phyloP scores from a whole-genome alignment of 2,888 invertebrate genomes.

The Molanna angustata region DNA sequence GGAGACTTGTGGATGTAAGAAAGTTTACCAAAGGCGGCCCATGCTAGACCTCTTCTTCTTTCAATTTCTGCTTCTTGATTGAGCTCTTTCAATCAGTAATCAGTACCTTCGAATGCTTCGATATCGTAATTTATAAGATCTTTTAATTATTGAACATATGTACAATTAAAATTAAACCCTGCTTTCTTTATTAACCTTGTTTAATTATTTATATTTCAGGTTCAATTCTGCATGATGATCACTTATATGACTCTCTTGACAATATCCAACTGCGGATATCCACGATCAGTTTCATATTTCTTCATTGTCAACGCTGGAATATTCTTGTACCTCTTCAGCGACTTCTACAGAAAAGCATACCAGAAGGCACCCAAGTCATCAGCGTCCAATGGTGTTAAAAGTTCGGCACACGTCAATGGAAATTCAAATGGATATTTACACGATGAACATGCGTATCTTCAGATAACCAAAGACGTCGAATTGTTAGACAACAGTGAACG shows the following conservation, averaged over 20 bases:
- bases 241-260: constrained; percentile 58
- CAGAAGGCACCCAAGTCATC: constrained; percentile 36
- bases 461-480: constrained; percentile 26
- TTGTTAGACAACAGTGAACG: constrained; percentile 17
- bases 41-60: no score
- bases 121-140: no score
- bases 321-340: constrained; percentile 58
- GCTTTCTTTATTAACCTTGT: no score
- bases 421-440: constrained; percentile 7
- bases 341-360: constrained; percentile 59
- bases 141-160: no score
- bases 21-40: no score
- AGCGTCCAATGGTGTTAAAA: neutral
- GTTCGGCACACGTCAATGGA: neutral
- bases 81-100: no score
- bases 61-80: no score
- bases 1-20: no score
- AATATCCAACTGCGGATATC: constrained; percentile 60
- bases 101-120: no score
- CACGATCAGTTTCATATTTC: constrained; percentile 58
- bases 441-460: constrained; percentile 17
- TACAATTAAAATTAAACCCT: no score
- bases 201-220: constrained; percentile 43
- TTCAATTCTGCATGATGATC: constrained; percentile 67
- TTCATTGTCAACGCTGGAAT: constrained; percentile 54